Evolutionary conservation across 1,140 invertebrate genomes (phyloP), one percentile per base, ranked within the genome.

Genomic region (Drosophila sulfurigaster): DNA sequence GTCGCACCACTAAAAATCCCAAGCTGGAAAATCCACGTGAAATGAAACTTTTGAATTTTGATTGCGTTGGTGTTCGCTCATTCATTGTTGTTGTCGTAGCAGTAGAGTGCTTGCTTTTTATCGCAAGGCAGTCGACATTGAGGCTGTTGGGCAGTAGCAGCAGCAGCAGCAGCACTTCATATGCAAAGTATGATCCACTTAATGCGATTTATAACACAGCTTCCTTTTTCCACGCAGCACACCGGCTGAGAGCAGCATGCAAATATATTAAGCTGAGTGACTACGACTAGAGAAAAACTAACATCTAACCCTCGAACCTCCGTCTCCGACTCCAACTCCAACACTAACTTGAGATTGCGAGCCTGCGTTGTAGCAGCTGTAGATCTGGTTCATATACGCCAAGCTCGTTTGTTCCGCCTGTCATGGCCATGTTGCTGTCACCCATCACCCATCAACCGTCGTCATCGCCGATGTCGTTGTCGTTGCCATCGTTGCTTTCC

Each of bases 31-130:
- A 74, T 86, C 76, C 78, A 87, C 83, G 83, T 87, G 83, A 78
- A 85, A 88, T 83, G 85, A 89, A 89, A 88, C 85, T 88, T 88
- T 88, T 88, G 85, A 88, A 88, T 88, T 88, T 88, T 88, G 85
- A 88, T 88, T 89, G 85, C 78, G 70, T 48, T 65, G 62, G 67
- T 20, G 41, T 58, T 57, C n/a, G 46, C 58, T 62, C 65, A 70
- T 71, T 75, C 57, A 49, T 75, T 67, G 69, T 16, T 75, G 57
- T 38, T 81, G 80, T 45, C 45, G 51, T 58, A 62, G 62, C 58
- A 62, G 62, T 75, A 62, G 71, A 87, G 83, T 80, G 72, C 76
- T 82, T 72, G 57, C 62, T 87, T 87, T 87, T 87, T 87, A 83
- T 83, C 67, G 28, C 60, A 65, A 45, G 43, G 30, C 54, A 52